Conservation (phyloP, 1,140 invertebrate species). For the Micrasema longulum region DNA sequence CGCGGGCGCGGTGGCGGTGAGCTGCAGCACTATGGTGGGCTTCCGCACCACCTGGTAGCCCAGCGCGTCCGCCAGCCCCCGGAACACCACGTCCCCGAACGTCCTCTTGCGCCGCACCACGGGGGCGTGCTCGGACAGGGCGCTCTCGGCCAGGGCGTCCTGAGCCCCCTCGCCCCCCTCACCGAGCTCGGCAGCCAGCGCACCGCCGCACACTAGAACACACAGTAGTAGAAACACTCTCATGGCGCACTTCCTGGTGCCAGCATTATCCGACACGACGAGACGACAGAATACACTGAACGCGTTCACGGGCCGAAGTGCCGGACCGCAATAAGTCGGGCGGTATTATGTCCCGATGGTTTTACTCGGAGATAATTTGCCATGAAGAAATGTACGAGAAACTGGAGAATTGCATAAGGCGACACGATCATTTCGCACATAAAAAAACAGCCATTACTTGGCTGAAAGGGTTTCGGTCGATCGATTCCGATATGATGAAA, state of each 20-base stretch:
- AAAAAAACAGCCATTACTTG: slow-evolving; percentile 49
- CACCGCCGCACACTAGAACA: slow-evolving; percentile 36
- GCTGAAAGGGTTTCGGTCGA: slow-evolving; percentile 52
- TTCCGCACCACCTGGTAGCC: slow-evolving; percentile 64
- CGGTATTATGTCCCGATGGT: slow-evolving; percentile 45
- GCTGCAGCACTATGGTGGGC: slow-evolving; percentile 60
- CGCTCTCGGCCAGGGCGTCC: slow-evolving; percentile 17
- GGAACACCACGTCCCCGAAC: slow-evolving; percentile 66
- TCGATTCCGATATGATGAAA: slow-evolving; percentile 41
- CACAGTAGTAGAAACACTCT: slow-evolving; percentile 39
- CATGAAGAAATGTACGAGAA: slow-evolving; percentile 53
- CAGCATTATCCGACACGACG: slow-evolving; percentile 40
- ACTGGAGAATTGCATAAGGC: slow-evolving; percentile 53
- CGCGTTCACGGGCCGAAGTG: slow-evolving; percentile 37
- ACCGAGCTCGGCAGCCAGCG: slow-evolving; percentile 4
- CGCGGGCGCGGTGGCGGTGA: slow-evolving; percentile 62
- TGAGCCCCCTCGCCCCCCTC: background rate
- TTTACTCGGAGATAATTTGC: slow-evolving; percentile 50
- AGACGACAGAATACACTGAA: slow-evolving; percentile 31
- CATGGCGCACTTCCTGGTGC: slow-evolving; percentile 44
- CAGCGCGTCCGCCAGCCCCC: slow-evolving; percentile 64
- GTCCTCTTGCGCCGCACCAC: slow-evolving; percentile 65
- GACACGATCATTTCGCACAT: slow-evolving; percentile 49
- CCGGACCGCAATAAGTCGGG: slow-evolving; percentile 42
- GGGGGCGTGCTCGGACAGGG: slow-evolving; percentile 53